Conservation (phyloP, 2,113 vertebrate species). For the Stigmatopora nigra region DNA sequence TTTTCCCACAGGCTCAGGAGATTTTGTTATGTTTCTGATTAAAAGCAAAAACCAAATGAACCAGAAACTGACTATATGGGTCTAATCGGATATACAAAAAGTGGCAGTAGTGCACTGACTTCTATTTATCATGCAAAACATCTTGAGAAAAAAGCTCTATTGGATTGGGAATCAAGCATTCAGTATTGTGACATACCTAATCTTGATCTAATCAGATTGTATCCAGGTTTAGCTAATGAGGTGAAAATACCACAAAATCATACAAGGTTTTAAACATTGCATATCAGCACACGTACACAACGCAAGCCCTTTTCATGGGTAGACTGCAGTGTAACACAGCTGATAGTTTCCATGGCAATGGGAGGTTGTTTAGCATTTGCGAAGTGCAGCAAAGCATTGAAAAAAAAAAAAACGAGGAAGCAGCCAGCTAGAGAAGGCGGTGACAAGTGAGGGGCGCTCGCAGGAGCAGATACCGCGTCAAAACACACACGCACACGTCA, state of each 20-base stretch:
- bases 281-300: conserved; percentile 1
- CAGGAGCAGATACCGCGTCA: conserved; percentile 1
- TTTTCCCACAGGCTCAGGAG: too few species aligned
- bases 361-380: conserved; percentile 43
- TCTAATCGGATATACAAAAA: too few species aligned
- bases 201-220: too few species aligned
- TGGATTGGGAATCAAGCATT: too few species aligned
- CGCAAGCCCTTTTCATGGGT: conserved; percentile 11
- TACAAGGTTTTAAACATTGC: conserved; percentile 23
- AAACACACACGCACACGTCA: background rate
- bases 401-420: conserved; percentile 40
- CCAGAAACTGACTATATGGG: too few species aligned
- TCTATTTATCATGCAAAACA: too few species aligned
- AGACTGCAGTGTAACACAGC: conserved; percentile 31
- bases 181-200: too few species aligned
- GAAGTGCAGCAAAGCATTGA: conserved; percentile 40
- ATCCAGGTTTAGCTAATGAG: background rate
- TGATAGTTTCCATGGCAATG: conserved; percentile 57
- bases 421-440: conserved; percentile 6
- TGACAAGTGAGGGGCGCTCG: conserved; percentile 9
- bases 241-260: background rate
- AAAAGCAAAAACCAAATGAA: too few species aligned
- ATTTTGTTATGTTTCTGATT: too few species aligned
- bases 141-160: too few species aligned
- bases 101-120: too few species aligned